phyloP scores from a whole-genome alignment of 1,140 invertebrate genomes.

The Drosophila tani region DNA sequence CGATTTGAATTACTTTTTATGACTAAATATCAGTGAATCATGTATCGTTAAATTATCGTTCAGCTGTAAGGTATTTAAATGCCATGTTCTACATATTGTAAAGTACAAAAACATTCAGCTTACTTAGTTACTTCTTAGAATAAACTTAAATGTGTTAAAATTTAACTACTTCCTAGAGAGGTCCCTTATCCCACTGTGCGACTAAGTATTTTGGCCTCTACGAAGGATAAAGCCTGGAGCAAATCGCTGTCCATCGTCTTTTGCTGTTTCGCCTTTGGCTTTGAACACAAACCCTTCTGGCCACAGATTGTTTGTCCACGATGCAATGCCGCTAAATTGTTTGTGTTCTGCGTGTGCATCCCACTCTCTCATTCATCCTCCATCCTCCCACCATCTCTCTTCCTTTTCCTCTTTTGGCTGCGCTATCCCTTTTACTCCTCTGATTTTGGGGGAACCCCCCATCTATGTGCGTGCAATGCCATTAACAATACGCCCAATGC shows the following conservation, averaged over 20 bases:
- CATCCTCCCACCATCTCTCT: background rate
- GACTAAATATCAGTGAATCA: too few relatives aligned
- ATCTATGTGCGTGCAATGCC: conserved; percentile 62
- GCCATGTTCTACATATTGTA: background rate
- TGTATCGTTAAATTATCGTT: too few relatives aligned
- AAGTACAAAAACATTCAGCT: background rate
- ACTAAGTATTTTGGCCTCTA: background rate
- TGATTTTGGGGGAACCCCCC: conserved; percentile 13
- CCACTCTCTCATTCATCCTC: background rate
- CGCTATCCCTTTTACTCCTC: conserved; percentile 7
- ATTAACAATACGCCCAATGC: conserved; percentile 83
- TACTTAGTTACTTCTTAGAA: too few relatives aligned
- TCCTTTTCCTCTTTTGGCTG: background rate
- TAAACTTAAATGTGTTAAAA: too few relatives aligned
- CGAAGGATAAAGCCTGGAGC: background rate
- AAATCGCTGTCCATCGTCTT: background rate
- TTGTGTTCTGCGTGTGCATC: conserved; percentile 51
- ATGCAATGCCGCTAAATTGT: conserved; percentile 80
- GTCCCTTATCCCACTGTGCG: background rate
- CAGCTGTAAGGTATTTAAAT: background rate
- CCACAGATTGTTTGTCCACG: conserved; percentile 74
- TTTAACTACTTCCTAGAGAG: background rate
- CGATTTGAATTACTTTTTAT: too few relatives aligned
- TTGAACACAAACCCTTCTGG: conserved; percentile 34
- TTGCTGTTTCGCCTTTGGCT: conserved; percentile 6